Base-by-base conservation (phyloP, 2,888 invertebrate genomes). In the Leptogaster cylindrica region DNA sequence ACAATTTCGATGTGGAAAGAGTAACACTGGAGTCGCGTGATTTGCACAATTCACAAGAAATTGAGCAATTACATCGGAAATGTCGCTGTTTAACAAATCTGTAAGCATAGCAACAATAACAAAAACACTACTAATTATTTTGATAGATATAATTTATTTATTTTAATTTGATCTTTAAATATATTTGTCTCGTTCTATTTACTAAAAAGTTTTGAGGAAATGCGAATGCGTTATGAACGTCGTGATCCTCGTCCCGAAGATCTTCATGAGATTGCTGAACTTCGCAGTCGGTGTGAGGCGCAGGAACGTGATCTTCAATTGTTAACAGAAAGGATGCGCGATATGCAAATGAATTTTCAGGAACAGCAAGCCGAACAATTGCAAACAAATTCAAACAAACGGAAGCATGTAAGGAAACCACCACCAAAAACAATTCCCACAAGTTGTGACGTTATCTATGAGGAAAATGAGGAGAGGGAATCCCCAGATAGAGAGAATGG, bases 161-260 rank as follows among this genome's bases (percentile, higher is more conserved):
- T 14, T 2, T 14, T 44, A 14, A 25, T 41, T 51, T 27, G 7
- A 55, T 1, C 5, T 61, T 27, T n/a, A 50, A 25, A 4, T 50
- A 33, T 36, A 16, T 28, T 25, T 25, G 7, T 8, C 25, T 6
- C 12, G 3, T 8, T 39, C 16, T 10, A 1, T 39, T 39, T 23
- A 63, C 50, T 8, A 31, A 2, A 27, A 46, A 85, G 85, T 71
- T 85, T 85, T 72, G 85, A 85, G 74, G 85, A 85, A 76, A 85
- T 85, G 75, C 81, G 85, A 66, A 81, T 83, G 77, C 80, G 85
- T 18, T 85, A 85, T 68, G 85, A 85, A 74, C 77, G 84, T 44
- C 79, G 85, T 8, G 85, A 85, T 75, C 85, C 85, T 1, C 79
- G 84, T 1, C 79, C 82, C 7, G 85, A 86, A 76, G 86, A 86